phyloP scores from a whole-genome alignment of 2,113 vertebrate species.

The Triplophysa dalaica region DNA sequence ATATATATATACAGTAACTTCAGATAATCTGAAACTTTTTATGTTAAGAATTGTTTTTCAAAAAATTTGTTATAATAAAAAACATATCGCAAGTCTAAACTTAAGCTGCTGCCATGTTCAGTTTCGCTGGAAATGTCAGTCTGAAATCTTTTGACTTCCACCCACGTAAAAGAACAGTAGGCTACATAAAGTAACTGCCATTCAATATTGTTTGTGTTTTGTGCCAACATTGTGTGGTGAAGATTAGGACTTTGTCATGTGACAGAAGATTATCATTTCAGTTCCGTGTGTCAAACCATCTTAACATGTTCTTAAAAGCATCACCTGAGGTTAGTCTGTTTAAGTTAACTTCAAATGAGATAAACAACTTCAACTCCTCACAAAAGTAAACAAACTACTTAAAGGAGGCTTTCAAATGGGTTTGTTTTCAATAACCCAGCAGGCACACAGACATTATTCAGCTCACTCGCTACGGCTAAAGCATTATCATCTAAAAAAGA shows the following conservation, averaged over 20 bases:
- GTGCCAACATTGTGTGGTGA: neutral
- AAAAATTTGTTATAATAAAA: no score
- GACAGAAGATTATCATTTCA: neutral
- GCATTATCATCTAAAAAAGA: neutral
- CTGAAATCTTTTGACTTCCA: no score
- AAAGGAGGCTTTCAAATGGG: neutral
- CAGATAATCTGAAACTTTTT: no score
- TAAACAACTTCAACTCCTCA: constrained; percentile 18
- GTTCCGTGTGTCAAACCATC: neutral
- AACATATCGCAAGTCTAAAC: no score
- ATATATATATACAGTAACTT: no score
- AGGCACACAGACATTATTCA: neutral
- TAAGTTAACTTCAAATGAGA: neutral
- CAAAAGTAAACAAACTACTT: constrained; percentile 38
- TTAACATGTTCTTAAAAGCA: neutral
- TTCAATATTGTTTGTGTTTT: neutral
- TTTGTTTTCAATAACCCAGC: constrained; percentile 5
- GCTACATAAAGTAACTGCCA: no score
- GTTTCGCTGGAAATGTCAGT: no score
- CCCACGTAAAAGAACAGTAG: no score
- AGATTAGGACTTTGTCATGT: neutral
- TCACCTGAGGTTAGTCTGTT: constrained; percentile 18
- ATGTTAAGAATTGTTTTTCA: no score
- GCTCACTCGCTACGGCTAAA: constrained; percentile 20
- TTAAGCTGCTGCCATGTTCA: no score